Evolutionary conservation across 2,113 vertebrate genomes (phyloP).

Genomic region (Edolisoma coerulescens): DNA sequence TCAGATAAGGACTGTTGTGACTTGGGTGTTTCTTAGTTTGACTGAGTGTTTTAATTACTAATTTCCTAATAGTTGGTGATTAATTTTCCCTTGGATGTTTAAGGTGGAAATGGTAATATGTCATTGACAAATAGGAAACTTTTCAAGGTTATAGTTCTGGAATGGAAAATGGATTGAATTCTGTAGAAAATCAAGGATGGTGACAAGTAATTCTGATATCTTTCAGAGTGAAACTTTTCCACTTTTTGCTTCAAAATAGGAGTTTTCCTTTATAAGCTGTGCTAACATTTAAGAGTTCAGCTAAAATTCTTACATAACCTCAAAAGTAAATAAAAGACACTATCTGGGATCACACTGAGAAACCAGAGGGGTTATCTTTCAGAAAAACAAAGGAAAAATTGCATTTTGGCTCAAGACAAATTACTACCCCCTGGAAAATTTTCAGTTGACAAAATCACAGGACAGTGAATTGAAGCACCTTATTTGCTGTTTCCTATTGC

Average conservation of each 20-base stretch:
- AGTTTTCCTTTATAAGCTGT: background rate
- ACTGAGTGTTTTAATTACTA: background rate
- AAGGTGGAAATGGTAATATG: background rate
- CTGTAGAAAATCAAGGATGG: background rate
- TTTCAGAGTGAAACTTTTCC: background rate
- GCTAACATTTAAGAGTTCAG: background rate
- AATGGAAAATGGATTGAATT: background rate
- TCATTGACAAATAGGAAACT: background rate
- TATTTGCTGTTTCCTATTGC: background rate
- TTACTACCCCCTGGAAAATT: accelerated
- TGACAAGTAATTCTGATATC: background rate
- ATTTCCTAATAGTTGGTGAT: background rate
- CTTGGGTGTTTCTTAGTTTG: background rate
- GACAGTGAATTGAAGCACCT: background rate
- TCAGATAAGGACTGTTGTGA: background rate
- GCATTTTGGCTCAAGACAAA: background rate
- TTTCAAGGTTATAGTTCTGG: background rate
- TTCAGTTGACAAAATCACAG: background rate
- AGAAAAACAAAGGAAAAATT: background rate
- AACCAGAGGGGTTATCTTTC: background rate
- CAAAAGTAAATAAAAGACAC: background rate
- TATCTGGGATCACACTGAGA: background rate
- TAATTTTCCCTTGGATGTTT: background rate
- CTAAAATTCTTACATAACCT: background rate
- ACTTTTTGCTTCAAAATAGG: background rate